Evolutionary conservation across 2,797 vertebrate species (phyloP), one percentile per base, ranked within the genome.

Genomic region (Spinibarbus caldwelli): DNA sequence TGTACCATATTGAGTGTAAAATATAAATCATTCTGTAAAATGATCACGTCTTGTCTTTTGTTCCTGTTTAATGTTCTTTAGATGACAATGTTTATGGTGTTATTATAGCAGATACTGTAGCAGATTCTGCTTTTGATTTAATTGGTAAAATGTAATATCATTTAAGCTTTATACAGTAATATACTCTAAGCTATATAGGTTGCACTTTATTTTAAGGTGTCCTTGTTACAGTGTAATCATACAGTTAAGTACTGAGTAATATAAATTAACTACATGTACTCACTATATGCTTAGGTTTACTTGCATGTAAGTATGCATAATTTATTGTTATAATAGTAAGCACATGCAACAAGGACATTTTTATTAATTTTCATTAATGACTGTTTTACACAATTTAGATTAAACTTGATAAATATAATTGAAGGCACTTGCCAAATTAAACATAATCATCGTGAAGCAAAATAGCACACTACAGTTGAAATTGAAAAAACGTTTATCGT

Each of bases 1-100:
- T 73, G 57, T 85, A 45, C 41, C 67, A 72, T 84, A 54, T n/a
- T 85, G 41, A 64, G 77, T 85, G 77, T 80, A 85, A 85, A 80
- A 73, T 73, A 85, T 72, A 85, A 80, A 59, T 78, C 36, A 49
- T 80, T 71, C 84, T 85, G 77, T 85, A 47, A 47, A 71, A 62
- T 41, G 9, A 62, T 38, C 38, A 38, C 21, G 31, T 23, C 4
- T 78, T 31, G 72, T 43, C 49, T 57, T 23, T 17, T n/a, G 9
- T 57, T 54, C 23, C 21, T 67, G 9, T 75, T 23, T 36, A 21
- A 15, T 29, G 34, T n/a, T 68, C 0, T 23, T 54, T 10, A 41
- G 23, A 23, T 75, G 34, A 6, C 1, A n/a, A n/a, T n/a, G n/a
- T n/a, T n/a, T n/a, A n/a, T n/a, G n/a, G n/a, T 19, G 64, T 34